Conservation (phyloP, 2,888 invertebrate species). For the Flexamia atlantica region DNA sequence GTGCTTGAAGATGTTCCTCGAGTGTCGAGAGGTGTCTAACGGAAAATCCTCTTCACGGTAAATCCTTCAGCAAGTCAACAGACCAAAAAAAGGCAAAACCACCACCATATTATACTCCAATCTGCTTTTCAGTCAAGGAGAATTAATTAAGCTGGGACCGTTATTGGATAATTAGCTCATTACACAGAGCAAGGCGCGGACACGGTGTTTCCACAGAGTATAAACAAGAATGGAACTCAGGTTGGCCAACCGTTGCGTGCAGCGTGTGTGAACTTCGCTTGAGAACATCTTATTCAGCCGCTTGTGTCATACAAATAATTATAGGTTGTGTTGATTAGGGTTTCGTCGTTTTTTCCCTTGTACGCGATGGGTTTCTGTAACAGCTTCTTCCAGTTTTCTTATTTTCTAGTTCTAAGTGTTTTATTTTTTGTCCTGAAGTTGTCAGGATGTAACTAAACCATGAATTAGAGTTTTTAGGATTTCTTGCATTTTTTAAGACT, state of each 20-base stretch:
- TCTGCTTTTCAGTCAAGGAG: neutral
- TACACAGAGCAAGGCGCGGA: slow-evolving; percentile 30
- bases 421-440: too few relatives aligned
- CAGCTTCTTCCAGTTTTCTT: too few relatives aligned
- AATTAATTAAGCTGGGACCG: slow-evolving; percentile 23
- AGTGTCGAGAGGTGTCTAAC: too few relatives aligned
- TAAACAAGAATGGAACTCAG: neutral
- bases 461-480: too few relatives aligned
- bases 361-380: too few relatives aligned
- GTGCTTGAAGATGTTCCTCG: too few relatives aligned
- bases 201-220: slow-evolving; percentile 23
- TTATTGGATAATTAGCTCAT: slow-evolving; percentile 38
- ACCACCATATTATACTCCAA: neutral
- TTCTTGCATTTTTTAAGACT: too few relatives aligned
- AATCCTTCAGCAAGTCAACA: too few relatives aligned
- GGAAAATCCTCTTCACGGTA: too few relatives aligned
- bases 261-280: slow-evolving; percentile 24
- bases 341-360: neutral
- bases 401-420: too few relatives aligned
- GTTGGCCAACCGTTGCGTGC: neutral
- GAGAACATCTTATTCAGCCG: neutral
- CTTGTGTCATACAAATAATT: slow-evolving; percentile 16
- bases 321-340: slow-evolving; percentile 3
- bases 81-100: too few relatives aligned
- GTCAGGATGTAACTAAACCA: too few relatives aligned